Evolutionary conservation across 2,797 vertebrate species (phyloP), one percentile per base, ranked within the genome.

Genomic region (Vireo griseus): DNA sequence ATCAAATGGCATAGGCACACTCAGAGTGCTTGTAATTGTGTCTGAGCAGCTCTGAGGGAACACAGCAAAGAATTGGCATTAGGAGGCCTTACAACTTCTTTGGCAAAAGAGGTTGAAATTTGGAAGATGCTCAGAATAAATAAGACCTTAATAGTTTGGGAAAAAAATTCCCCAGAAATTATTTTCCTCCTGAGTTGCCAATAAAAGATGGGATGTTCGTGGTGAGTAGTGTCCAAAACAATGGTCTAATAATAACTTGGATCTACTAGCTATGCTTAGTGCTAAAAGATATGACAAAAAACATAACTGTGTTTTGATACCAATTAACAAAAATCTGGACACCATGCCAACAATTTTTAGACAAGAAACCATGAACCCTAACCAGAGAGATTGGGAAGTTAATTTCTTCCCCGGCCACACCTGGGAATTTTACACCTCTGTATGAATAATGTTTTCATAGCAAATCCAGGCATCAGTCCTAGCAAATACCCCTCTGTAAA

Each of bases 401-500:
- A 59, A 58, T 68, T 93, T 93, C 66, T 86, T 67, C 47, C 35
- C 25, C 1, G 0, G 44, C 40, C 71, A 79, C 67, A 79, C 24
- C 33, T 63, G 76, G 39, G 63, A 77, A 44, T 85, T 91, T 91
- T 89, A 79, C 48, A 51, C 22, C 40, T 91, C 39, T 67, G 28
- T 48, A 66, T 65, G 68, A 89, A 85, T 77, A 77, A 74, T 59
- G 51, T 88, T 92, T 94, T 86, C 66, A 78, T 52, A 88, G 76
- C 51, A 83, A 93, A 95, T 35, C 21, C 61, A 86, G 75, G 47
- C 86, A 92, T 44, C 68, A 59, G 45, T 57, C 76, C 77, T 75
- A 80, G 92, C 68, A 90, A 88, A 90, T 75, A 83, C 16, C 31
- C 62, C 91, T 94, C 86, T 79, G 51, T 83, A 92, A 93, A 94